These are phyloP conservation scores for Aegithalos caudatus DNA, from an alignment of 2,113 vertebrate genomes.

Conservation along the genomic window DNA sequence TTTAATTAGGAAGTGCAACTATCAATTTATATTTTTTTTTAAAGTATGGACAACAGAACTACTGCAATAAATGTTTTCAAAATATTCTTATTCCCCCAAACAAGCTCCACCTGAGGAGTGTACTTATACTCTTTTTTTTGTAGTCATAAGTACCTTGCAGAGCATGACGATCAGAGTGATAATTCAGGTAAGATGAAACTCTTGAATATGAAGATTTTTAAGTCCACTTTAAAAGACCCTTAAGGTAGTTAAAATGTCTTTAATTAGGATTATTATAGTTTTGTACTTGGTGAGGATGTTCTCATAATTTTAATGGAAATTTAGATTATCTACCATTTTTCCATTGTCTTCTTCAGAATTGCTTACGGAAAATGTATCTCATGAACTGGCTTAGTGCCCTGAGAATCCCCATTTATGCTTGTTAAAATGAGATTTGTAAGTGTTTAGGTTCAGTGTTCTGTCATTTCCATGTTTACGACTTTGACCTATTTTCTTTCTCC, in stretches of 20 bases:
- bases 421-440: background rate
- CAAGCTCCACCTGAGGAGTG: background rate
- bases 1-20: background rate
- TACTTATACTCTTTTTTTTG: background rate
- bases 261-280: background rate
- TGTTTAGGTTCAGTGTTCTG: background rate
- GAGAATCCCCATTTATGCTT: background rate
- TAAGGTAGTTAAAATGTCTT: background rate
- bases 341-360: background rate
- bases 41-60: background rate
- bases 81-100: background rate
- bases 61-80: background rate
- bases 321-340: background rate
- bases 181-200: constrained; percentile 27
- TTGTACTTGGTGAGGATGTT: background rate
- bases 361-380: constrained; percentile 10
- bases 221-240: background rate
- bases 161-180: background rate
- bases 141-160: constrained; percentile 25
- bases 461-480: background rate
- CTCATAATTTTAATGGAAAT: background rate
- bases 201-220: background rate
- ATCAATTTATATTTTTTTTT: background rate
- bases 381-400: background rate
- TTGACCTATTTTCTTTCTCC: background rate